Percentiles rank a stretch among this genome's conserved stretches.
These are phyloP conservation scores for Tachypleus tridentatus DNA, from an alignment of 1,140 invertebrate species.

Conservation along the genomic window DNA sequence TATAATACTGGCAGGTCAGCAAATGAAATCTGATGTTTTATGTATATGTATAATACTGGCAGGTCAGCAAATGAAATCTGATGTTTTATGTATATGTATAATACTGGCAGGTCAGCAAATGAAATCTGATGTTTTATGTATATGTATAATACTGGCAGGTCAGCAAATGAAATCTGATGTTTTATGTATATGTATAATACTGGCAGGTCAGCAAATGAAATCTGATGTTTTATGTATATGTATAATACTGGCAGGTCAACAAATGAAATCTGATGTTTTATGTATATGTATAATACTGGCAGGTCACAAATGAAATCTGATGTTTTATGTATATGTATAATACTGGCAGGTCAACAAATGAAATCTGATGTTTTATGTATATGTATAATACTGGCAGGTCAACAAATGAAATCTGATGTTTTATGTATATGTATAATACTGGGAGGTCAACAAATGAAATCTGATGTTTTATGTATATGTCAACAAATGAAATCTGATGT, in stretches of 20 bases:
- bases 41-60: background rate
- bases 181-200: background rate
- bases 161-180: constrained; percentile 3
- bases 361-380: background rate
- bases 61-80: background rate
- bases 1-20: constrained; percentile 1
- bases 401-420: constrained; percentile 6
- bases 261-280: constrained; percentile 3
- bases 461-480: background rate
- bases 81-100: constrained; percentile 2
- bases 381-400: background rate
- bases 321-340: constrained; percentile 1
- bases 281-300: background rate
- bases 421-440: background rate
- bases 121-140: background rate
- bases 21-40: constrained; percentile 3
- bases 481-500: constrained; percentile 4
- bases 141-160: background rate
- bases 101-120: constrained; percentile 1
- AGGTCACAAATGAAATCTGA: constrained; percentile 1
- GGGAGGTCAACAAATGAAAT: background rate
- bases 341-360: constrained; percentile 1
- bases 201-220: background rate
- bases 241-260: constrained; percentile 1
- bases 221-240: background rate